Evolutionary conservation across 2,113 vertebrate genomes (phyloP).

Genomic region (Ascaphus truei): DNA sequence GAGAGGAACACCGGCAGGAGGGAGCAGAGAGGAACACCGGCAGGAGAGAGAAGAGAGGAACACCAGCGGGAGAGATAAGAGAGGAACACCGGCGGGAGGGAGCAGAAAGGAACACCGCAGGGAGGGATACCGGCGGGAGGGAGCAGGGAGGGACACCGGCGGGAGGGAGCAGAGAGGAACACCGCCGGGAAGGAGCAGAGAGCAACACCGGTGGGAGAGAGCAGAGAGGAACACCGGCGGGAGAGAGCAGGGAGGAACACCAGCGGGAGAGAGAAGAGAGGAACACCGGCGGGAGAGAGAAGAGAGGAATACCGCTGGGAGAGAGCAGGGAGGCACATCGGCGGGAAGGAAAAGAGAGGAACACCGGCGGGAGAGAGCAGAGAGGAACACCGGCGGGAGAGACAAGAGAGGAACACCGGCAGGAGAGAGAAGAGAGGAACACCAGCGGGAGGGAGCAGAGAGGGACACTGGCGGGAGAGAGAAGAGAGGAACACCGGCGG

Average conservation of each 20-base stretch:
- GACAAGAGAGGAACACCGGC: neutral
- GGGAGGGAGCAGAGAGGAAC: no score
- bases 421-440: neutral
- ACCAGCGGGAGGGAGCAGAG: neutral
- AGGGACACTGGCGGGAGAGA: no score
- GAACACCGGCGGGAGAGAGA: no score
- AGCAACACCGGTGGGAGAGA: no score
- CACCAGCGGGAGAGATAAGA: neutral
- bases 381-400: neutral
- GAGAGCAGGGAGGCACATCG: no score
- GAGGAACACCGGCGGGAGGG: neutral
- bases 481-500: neutral
- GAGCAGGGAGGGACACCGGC: neutral
- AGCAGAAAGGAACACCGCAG: neutral
- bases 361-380: neutral
- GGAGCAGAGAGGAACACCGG: neutral
- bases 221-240: no score
- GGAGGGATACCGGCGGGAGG: neutral
- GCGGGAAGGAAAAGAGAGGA: fast-evolving
- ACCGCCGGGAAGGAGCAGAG: no score
- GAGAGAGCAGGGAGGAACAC: no score
- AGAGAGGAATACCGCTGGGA: no score
- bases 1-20: neutral
- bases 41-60: no score
- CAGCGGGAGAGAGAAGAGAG: no score